These are phyloP conservation scores for Nasonia vitripennis DNA, from an alignment of 1,140 invertebrate species.

Conservation along the genomic window DNA sequence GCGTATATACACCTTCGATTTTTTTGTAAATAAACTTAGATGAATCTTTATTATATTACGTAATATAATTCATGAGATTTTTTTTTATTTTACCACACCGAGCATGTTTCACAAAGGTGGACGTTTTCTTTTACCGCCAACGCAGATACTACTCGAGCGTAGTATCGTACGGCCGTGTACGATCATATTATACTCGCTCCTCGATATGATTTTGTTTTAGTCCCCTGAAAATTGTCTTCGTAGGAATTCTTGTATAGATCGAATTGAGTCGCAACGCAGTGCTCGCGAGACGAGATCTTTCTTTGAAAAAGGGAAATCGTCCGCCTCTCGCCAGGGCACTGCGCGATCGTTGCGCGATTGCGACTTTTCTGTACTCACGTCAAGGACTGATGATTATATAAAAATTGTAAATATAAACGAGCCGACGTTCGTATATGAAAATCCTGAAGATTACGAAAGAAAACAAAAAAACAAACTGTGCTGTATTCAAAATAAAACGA, in stretches of 20 bases:
- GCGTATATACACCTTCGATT: not conserved
- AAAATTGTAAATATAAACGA: constrained; percentile 65
- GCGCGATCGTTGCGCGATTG: constrained; percentile 10
- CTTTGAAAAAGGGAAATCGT: not conserved
- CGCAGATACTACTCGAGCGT: not conserved
- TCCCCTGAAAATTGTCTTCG: not conserved
- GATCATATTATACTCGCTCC: not conserved
- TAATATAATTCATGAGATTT: constrained; percentile 29
- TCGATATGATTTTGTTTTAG: not conserved
- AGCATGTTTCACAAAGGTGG: not conserved
- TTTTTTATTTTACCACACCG: not conserved
- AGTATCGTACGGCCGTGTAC: not conserved
- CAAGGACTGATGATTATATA: constrained; percentile 52
- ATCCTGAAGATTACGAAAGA: constrained; percentile 44
- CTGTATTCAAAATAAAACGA: constrained; percentile 72
- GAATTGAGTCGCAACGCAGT: constrained; percentile 5
- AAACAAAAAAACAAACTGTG: constrained; percentile 57
- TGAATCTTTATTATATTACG: constrained; percentile 34
- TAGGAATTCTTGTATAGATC: constrained; percentile 34
- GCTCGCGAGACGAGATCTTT: not conserved
- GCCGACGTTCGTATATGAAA: constrained; percentile 53
- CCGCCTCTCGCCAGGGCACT: not conserved
- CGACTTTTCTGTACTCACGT: constrained; percentile 30
- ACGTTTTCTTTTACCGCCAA: constrained; percentile 15
- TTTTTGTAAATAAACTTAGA: constrained; percentile 40